Percentiles rank a stretch among this genome's conserved stretches.
Conservation (phyloP, 2,797 vertebrate species). For the Emydoidea blandingii region DNA sequence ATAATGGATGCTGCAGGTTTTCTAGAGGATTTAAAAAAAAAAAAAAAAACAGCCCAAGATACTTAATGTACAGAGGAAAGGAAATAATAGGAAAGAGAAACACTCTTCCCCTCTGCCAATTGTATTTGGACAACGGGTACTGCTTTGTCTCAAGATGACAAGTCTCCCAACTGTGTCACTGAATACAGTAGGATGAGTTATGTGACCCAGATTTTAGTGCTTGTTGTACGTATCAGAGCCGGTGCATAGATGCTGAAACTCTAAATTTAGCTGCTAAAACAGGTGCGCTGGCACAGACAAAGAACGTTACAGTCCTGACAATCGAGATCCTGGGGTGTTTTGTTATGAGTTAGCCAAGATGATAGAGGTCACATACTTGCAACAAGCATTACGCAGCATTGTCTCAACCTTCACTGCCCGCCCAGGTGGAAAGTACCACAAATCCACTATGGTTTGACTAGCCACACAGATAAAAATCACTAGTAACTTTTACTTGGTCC, state of each 20-base stretch:
- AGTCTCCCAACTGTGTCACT: slow-evolving; percentile 9
- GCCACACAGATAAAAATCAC: slow-evolving; percentile 36
- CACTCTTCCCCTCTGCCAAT: neutral
- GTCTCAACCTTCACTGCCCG: neutral
- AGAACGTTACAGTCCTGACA: neutral
- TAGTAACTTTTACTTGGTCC: slow-evolving; percentile 36
- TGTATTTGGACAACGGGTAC: neutral
- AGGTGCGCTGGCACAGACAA: neutral
- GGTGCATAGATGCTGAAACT: rapidly evolving
- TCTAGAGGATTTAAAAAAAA: neutral
- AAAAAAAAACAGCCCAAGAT: neutral
- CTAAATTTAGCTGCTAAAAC: slow-evolving; percentile 67
- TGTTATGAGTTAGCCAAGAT: neutral
- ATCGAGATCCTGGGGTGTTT: neutral
- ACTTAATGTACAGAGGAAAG: neutral
- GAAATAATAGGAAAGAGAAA: neutral
- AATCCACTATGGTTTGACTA: neutral
- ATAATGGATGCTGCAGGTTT: neutral
- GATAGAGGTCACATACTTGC: neutral
- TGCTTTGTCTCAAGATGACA: slow-evolving; percentile 40
- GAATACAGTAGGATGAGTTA: neutral
- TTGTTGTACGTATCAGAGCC: slow-evolving; percentile 12
- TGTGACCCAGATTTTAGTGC: slow-evolving; percentile 51
- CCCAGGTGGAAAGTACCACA: neutral
- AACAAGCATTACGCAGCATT: neutral